Evolutionary conservation across 2,888 invertebrate species (phyloP), one percentile per base, ranked within the genome.

Genomic region (Chaitophorus viminalis): DNA sequence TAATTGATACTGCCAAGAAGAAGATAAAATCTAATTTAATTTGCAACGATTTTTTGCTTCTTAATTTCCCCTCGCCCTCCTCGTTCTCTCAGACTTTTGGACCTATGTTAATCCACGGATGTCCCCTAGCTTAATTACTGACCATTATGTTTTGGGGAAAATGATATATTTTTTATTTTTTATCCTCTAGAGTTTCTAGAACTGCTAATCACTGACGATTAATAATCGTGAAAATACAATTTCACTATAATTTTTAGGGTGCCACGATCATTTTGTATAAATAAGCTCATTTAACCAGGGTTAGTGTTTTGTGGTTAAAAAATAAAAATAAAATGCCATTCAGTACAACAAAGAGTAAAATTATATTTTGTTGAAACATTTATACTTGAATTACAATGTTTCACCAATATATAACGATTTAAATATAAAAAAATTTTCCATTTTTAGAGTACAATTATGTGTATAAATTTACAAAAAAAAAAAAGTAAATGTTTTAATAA

Each of bases 21-120:
- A 87, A 75, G 81, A 75, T 87, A 87, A 87, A 87, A 81, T 74
- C 60, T 72, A 65, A 81, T 81, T 87, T 74, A 87, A 81, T 87
- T 87, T 39, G 54, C 60, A 86, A 78, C 79, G 54, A 65, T 74
- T 81, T 81, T 79, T 81, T 60, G 60, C 25, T 60, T 60, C 60
- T 60, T 60, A 5, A 25, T 60, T 60, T 21, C 65, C 60, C 17
- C 11, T 31, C 17, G 11, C 0, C 18, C 17, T 60, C 14, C 54
- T 17, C 36, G 33, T 83, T 60, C 75, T 0, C 29, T 60, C 33
- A 75, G 31, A 79, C 31, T 87, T 81, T 79, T 81, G 74, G 39
- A 75, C 72, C 31, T 25, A 65, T 65, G 81, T 65, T 79, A 79
- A 87, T 87, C 39, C 46, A 60, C 25, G 46, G 39, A 74, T 46